Conservation (phyloP, 1,140 invertebrate genomes). For the Paraescarpia echinospica region DNA sequence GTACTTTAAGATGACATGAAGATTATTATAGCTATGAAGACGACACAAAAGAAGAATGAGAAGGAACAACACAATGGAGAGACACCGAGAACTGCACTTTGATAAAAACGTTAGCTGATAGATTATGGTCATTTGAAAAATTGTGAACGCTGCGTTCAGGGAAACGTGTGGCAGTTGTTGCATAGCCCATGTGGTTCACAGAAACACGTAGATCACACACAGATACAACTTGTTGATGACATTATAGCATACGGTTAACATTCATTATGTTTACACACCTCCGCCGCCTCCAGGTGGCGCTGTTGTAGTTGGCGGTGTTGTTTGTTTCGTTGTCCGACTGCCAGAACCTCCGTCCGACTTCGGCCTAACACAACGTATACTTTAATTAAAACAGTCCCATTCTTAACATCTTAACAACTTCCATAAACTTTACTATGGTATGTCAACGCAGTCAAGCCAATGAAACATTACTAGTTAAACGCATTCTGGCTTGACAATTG, state of each 20-base stretch:
- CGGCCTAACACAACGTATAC: not conserved
- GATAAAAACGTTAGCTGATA: not conserved
- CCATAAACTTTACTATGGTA: not conserved
- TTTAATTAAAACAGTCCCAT: not conserved
- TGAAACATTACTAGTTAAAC: not conserved
- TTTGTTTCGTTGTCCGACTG: not conserved
- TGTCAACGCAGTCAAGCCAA: too few relatives aligned
- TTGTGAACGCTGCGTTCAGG: too few relatives aligned
- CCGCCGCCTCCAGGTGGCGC: not conserved
- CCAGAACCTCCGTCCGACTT: not conserved
- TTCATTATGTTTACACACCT: not conserved
- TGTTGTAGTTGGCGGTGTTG: not conserved
- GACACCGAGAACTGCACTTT: not conserved
- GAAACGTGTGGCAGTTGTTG: not conserved
- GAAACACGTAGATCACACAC: not conserved
- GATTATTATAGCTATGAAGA: not conserved
- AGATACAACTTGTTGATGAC: not conserved
- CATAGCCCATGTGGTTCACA: not conserved
- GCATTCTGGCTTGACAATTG: not conserved
- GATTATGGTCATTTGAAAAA: not conserved
- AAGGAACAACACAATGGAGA: not conserved
- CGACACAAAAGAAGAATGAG: not conserved
- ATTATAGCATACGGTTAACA: too few relatives aligned
- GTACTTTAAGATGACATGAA: not conserved
- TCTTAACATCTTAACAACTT: not conserved